Conservation (phyloP, 2,797 vertebrate genomes). For the Argya squamiceps region DNA sequence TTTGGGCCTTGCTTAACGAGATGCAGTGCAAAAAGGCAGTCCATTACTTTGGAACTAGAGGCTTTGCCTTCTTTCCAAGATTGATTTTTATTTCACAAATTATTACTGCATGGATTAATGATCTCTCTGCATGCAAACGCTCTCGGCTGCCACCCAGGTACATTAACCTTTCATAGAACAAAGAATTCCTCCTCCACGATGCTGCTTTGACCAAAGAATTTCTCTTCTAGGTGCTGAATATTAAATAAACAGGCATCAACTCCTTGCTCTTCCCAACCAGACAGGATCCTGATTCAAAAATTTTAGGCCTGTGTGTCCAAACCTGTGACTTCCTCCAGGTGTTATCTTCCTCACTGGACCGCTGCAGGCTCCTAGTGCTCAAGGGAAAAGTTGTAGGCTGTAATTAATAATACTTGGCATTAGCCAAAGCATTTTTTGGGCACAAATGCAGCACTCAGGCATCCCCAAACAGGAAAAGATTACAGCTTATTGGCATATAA, state of each 20-base stretch:
- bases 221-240: neutral
- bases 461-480: neutral
- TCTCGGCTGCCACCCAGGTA: constrained; percentile 43
- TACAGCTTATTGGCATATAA: neutral
- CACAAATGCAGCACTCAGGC: neutral
- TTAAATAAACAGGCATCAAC: neutral
- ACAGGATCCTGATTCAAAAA: neutral
- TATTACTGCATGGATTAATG: constrained; percentile 70
- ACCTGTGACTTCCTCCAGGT: neutral
- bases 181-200: neutral
- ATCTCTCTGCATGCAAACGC: constrained; percentile 49
- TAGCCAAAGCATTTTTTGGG: neutral
- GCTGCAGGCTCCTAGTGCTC: neutral
- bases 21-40: constrained; percentile 41
- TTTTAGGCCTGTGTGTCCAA: neutral
- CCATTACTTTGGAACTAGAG: constrained; percentile 67
- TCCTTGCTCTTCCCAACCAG: neutral
- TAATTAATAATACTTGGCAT: neutral
- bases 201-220: constrained; percentile 44
- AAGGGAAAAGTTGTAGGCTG: neutral
- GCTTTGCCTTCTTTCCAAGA: constrained; percentile 64
- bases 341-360: neutral
- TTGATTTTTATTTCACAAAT: constrained; percentile 69
- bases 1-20: constrained; percentile 66
- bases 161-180: constrained; percentile 67